Evolutionary conservation across 2,888 invertebrate species (phyloP), one percentile per base, ranked within the genome.

Genomic region (Athalia cordata): DNA sequence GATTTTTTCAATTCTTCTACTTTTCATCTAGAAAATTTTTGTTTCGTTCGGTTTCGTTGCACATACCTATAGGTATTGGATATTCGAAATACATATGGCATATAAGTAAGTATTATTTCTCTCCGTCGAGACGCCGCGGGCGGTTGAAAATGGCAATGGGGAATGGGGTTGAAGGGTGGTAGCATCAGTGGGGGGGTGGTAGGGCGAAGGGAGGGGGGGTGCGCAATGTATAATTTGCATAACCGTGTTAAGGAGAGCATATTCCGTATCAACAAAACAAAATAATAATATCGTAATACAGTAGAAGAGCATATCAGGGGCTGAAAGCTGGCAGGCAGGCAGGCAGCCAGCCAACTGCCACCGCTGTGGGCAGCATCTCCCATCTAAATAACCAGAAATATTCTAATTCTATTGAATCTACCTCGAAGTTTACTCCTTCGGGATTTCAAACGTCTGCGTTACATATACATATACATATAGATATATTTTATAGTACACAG

Each of bases 321-420:
- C 9, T 13, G 7, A 8, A 8, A 8, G 62, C 47, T 7, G 11
- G 15, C 61, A n/a, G 15, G 5, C n/a, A 61, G 61, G 61, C 61
- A 61, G 61, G n/a, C 11, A 61, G 15, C 61, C 61, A 72, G 59
- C 68, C 68, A 72, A 59, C 13, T 59, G 72, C 59, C 59, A 57
- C 45, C n/a, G 43, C 9, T 29, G 6, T 64, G 64, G 64, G 29
- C 64, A 15, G 59, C 52, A 50, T 50, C 43, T 68, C 59, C 59
- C 15, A 81, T 82, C 81, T 83, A 81, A 83, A 83, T 83, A 82
- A 82, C 81, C 82, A 79, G 81, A 81, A 81, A 81, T 83, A 83
- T 83, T 83, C 83, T 83, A 83, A 83, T 81, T 80, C 77, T 79
- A 83, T 83, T 83, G 80, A 79, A 82, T 81, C 81, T 81, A 81